A percentile compares a stretch with the other conserved stretches of the same genome.
These are phyloP conservation scores for Esperia sulphurella DNA, from an alignment of 2,888 invertebrate genomes.

Conservation along the genomic window DNA sequence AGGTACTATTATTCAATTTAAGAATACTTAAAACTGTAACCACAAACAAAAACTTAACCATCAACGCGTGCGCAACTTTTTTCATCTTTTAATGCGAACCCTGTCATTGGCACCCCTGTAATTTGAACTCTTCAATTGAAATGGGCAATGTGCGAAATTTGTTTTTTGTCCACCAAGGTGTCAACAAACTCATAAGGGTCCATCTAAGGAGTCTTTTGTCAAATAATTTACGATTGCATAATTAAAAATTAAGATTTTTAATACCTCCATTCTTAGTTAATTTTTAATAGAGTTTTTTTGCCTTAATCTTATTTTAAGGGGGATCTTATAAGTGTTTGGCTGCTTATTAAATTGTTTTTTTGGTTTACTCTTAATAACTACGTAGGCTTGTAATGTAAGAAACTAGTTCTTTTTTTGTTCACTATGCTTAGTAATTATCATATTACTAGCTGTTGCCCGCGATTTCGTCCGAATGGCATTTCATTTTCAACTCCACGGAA, in stretches of 20 bases:
- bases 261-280: conserved; percentile 38
- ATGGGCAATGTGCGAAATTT: conserved; percentile 22
- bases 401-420: too few species aligned
- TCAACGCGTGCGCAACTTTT: not conserved
- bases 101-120: conserved; percentile 21
- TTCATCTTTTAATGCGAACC: not conserved
- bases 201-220: conserved; percentile 32
- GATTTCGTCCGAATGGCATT: too few species aligned
- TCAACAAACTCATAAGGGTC: conserved; percentile 55
- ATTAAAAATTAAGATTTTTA: conserved; percentile 66
- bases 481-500: too few species aligned
- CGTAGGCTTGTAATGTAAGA: not conserved
- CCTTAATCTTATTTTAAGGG: conserved; percentile 14
- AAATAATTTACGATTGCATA: conserved; percentile 44
- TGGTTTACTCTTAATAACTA: conserved; percentile 4
- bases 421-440: not conserved
- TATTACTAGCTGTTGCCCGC: too few species aligned
- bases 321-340: conserved; percentile 37
- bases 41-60: too few species aligned
- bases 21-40: too few species aligned
- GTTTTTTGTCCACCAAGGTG: conserved; percentile 61
- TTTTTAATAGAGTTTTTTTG: conserved; percentile 41
- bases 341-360: conserved; percentile 56
- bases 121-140: conserved; percentile 17
- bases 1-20: too few species aligned